Conservation (phyloP, 37 sponge, comb jelly and placozoan species). For the Diacarnus erythraeanus region DNA sequence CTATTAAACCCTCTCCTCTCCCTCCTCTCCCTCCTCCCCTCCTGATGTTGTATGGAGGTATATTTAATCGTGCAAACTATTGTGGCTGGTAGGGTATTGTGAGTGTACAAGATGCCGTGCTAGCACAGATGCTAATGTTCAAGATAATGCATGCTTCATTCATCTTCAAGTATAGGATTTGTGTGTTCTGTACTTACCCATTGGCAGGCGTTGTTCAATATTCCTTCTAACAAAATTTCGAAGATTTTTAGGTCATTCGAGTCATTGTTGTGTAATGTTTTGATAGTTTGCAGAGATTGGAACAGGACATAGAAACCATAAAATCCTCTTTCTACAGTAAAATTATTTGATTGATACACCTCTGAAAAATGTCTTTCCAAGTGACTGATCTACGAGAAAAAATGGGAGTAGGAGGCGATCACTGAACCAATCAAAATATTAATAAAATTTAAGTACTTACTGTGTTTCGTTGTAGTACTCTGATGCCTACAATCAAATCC, state of each 20-base stretch:
- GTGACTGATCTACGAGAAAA: background rate
- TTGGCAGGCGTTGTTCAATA: background rate
- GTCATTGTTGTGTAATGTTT: background rate
- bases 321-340: background rate
- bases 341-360: background rate
- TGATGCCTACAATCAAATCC: background rate
- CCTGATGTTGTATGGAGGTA: background rate
- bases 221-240: background rate
- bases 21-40: background rate
- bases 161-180: background rate
- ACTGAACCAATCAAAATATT: background rate
- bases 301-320: background rate
- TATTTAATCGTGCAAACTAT: no score
- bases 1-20: background rate
- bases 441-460: background rate
- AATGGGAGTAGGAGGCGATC: background rate
- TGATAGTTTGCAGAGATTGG: conserved; percentile 1
- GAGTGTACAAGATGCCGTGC: no score
- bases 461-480: background rate
- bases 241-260: background rate
- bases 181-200: conserved; percentile 15
- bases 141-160: background rate
- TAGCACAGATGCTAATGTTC: background rate
- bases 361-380: background rate
- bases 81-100: no score